These are phyloP conservation scores for Mola mola DNA, from an alignment of 2,113 vertebrate genomes.

Conservation along the genomic window DNA sequence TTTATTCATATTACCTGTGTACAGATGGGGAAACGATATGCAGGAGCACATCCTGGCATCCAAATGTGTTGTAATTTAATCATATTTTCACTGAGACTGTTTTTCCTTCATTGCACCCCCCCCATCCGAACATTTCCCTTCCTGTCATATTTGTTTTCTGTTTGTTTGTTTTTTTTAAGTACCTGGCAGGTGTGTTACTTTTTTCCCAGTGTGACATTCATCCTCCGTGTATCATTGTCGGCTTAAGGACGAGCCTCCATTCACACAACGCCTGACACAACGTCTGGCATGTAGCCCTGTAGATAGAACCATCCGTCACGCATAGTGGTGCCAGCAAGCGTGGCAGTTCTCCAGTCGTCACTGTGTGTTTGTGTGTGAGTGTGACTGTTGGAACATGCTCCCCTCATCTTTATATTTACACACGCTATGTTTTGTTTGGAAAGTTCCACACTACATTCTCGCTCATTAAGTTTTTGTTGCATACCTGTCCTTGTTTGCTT, in stretches of 20 bases:
- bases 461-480: background rate
- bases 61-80: conserved; percentile 10
- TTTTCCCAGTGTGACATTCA: conserved; percentile 41
- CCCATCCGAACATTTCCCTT: conserved; percentile 20
- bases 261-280: conserved; percentile 56
- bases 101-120: conserved; percentile 5
- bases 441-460: background rate
- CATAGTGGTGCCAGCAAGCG: conserved; percentile 44
- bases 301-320: conserved; percentile 70
- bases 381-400: conserved; percentile 6
- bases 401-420: conserved; percentile 33
- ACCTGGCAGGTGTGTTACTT: conserved; percentile 53
- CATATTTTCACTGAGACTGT: background rate
- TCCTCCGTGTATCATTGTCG: conserved; percentile 58
- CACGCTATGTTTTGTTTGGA: background rate
- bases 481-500: conserved; percentile 2
- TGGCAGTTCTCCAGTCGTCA: conserved; percentile 55
- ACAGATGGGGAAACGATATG: conserved; percentile 28
- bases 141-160: conserved; percentile 36
- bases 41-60: conserved; percentile 17
- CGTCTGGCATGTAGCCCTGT: conserved; percentile 49
- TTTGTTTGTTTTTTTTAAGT: conserved; percentile 28
- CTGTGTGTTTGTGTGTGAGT: conserved; percentile 3
- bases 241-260: conserved; percentile 45
- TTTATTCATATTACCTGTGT: background rate